Base-by-base conservation (phyloP, 1,140 invertebrate genomes). In the Stenopsyche tienmushanensis region DNA sequence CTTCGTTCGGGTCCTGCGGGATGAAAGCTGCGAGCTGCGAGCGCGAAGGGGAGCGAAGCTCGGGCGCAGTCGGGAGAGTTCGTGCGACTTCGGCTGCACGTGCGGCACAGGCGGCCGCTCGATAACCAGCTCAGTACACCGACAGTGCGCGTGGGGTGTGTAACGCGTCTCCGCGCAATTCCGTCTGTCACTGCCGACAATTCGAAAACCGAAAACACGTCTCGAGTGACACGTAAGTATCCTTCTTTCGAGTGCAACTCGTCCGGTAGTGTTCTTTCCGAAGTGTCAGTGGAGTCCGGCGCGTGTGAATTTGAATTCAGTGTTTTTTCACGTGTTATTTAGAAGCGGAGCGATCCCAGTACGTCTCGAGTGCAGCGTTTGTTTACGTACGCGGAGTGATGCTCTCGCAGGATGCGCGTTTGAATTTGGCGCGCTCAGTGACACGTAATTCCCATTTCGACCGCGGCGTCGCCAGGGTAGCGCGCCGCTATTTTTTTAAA, bases 1-100 rank as follows among this genome's bases (percentile, higher is more conserved):
- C n/a, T n/a, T n/a, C n/a, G n/a, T 34, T 34, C 17, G 17, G 44
- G 44, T 47, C 44, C 44, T 47, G 44, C 44, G 44, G 44, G 44
- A 47, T 47, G 44, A 20, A 47, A 47, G 29, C 29, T 34, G 5
- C 5, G 29, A 5, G 5, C 29, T 13, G 29, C 29, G 5, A 34
- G 29, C n/a, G n/a, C n/a, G n/a, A n/a, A n/a, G n/a, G n/a, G n/a
- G n/a, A n/a, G n/a, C n/a, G n/a, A n/a, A 39, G 34, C 34, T 39
- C 34, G 10, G 10, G 44, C 18, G 3, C 10, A 15, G 8, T 47
- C 10, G 44, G 44, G 8, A 5, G 10, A 13, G 8, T 47, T 47
- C 44, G 44, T 5, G 17, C 5, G 8, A 5, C 5, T 15, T 47
- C 44, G 44, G 10, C 10, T 47, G 7, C 8, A 18, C 44, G 7